Percentiles rank a stretch among this genome's conserved stretches.
Evolutionary conservation across 2,113 vertebrate genomes (phyloP).

Genomic region (Hiodon tergisus): DNA sequence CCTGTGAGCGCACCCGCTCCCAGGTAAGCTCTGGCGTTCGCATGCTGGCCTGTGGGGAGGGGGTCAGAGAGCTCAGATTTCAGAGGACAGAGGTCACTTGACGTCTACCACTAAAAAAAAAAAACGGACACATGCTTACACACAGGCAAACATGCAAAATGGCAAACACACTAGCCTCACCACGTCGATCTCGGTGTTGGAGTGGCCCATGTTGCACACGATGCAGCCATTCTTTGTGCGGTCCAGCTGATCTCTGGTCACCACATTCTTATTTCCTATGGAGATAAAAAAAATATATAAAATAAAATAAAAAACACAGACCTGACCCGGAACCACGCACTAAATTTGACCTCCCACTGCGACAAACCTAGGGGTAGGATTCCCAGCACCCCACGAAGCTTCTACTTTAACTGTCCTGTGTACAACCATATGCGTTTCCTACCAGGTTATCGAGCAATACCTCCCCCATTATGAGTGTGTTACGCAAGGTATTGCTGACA

Average conservation of each 20-base stretch:
- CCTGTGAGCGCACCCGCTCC: conserved; percentile 76
- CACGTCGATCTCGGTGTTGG: conserved; percentile 78
- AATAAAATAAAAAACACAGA: too few relatives aligned
- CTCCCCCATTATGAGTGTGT: too few relatives aligned
- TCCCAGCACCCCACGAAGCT: too few relatives aligned
- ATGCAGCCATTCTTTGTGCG: conserved; percentile 81
- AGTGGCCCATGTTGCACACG: conserved; percentile 80
- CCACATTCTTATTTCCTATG: conserved; percentile 77
- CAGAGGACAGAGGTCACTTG: not conserved
- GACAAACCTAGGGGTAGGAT: too few relatives aligned
- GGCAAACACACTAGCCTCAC: conserved; percentile 46
- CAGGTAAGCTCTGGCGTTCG: conserved; percentile 76
- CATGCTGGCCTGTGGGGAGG: conserved; percentile 64
- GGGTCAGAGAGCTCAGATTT: not conserved
- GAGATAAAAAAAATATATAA: too few relatives aligned
- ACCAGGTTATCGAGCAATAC: too few relatives aligned
- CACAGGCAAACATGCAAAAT: not conserved
- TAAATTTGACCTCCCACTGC: too few relatives aligned
- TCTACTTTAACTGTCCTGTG: too few relatives aligned
- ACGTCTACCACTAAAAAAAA: too few relatives aligned
- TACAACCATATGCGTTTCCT: too few relatives aligned
- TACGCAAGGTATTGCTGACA: too few relatives aligned
- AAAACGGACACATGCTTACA: not conserved
- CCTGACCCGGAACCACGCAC: too few relatives aligned
- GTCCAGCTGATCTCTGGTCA: conserved; percentile 75